A percentile compares a stretch with the other conserved stretches of the same genome.
phyloP scores from a whole-genome alignment of 2,888 invertebrate species.

The Mystacides longicornis region DNA sequence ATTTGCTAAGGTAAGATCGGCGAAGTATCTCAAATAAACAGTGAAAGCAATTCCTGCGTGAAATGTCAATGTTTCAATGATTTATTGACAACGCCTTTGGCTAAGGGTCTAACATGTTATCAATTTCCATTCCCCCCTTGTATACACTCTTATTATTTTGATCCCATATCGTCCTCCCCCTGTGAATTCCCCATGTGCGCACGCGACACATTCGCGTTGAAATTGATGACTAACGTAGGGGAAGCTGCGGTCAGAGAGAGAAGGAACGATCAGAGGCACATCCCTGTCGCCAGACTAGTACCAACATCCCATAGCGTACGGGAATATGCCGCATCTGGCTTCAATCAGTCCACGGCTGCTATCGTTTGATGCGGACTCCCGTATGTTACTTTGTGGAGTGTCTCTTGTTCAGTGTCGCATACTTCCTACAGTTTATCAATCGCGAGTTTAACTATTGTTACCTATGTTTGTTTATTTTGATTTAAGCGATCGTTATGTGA shows the following conservation, averaged over 20 bases:
- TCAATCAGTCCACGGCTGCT: constrained; percentile 14
- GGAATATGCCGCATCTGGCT: constrained; percentile 16
- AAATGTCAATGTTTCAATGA: too few relatives aligned
- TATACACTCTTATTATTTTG: too few relatives aligned
- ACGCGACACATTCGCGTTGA: background rate
- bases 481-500: background rate
- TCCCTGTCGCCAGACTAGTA: constrained; percentile 10
- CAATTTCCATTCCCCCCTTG: too few relatives aligned
- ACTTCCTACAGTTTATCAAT: constrained; percentile 6
- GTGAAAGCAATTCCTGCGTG: too few relatives aligned
- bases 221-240: background rate
- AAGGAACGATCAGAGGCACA: constrained; percentile 2
- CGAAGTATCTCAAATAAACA: too few relatives aligned
- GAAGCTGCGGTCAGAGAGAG: background rate
- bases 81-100: too few relatives aligned
- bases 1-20: too few relatives aligned
- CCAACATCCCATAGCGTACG: constrained; percentile 2
- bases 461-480: background rate
- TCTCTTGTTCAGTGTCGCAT: background rate
- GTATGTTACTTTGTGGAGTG: background rate
- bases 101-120: too few relatives aligned
- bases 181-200: background rate
- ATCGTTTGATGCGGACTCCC: background rate
- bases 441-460: background rate
- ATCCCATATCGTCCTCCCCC: background rate